Conservation (phyloP, 2,888 invertebrate species). For the Fragum sueziense region DNA sequence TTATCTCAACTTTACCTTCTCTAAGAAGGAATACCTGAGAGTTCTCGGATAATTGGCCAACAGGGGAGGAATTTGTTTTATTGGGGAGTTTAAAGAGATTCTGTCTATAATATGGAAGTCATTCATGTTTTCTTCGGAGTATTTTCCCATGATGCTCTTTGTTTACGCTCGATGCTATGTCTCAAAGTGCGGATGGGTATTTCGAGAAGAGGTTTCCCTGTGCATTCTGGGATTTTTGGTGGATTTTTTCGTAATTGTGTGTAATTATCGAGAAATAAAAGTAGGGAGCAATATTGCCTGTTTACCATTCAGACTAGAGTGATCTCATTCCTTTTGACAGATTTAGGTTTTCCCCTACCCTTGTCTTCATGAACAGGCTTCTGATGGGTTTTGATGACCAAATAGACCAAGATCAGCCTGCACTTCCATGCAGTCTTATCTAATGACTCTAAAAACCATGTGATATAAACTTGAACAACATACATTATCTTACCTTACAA, state of each 20-base stretch:
- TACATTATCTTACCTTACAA: too few species aligned
- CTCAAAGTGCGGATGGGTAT: constrained; percentile 26
- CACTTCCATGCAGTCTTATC: too few species aligned
- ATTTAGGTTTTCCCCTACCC: constrained; percentile 1
- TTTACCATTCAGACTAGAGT: constrained; percentile 15
- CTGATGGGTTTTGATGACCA: not conserved
- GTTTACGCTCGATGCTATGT: constrained; percentile 3
- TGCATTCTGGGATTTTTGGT: constrained; percentile 27
- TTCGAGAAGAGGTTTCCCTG: not conserved
- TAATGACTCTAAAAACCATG: too few species aligned
- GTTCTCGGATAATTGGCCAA: not conserved
- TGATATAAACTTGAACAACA: too few species aligned
- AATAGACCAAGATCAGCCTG: too few species aligned
- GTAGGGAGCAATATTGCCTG: constrained; percentile 40
- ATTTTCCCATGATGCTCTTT: constrained; percentile 16
- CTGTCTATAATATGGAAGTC: constrained; percentile 6
- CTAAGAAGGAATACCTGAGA: not conserved
- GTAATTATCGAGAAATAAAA: constrained; percentile 52
- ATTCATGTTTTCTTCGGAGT: not conserved
- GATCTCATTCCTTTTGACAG: constrained; percentile 14
- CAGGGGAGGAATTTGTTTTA: not conserved
- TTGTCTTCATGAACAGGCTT: not conserved
- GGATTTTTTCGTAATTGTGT: constrained; percentile 41
- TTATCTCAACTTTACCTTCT: too few species aligned
- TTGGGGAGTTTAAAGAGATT: not conserved